Evolutionary conservation across 2,888 invertebrate species (phyloP).

Genomic region (Linnaemya tessellans): DNA sequence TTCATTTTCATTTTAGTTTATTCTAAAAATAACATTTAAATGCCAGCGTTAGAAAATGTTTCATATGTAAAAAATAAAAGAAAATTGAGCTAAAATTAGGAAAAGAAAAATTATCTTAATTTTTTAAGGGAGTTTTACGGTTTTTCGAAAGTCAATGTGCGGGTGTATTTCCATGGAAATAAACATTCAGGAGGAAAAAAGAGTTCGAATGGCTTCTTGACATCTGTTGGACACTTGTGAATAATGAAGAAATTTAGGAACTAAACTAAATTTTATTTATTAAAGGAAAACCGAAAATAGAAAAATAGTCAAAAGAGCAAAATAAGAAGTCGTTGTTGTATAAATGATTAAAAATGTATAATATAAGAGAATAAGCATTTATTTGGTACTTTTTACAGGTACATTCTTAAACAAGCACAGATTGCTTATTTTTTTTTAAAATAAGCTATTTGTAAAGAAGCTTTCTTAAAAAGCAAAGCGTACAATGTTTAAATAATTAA

Average conservation of each 20-base stretch:
- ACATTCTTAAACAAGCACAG: no score
- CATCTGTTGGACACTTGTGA: constrained; percentile 70
- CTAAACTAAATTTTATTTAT: constrained; percentile 38
- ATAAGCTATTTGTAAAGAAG: no score
- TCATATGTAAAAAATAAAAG: not conserved
- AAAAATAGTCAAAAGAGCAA: not conserved
- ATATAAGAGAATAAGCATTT: no score
- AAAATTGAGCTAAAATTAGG: constrained; percentile 58
- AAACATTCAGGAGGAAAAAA: constrained; percentile 31
- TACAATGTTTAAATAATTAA: no score
- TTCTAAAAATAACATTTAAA: constrained; percentile 36
- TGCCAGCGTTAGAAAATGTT: constrained; percentile 17
- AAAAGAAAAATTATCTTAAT: constrained; percentile 11
- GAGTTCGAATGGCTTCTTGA: constrained; percentile 38
- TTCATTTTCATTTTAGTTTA: not conserved
- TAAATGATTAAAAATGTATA: not conserved
- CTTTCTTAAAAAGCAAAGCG: no score
- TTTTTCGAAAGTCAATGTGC: constrained; percentile 6
- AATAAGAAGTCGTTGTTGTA: not conserved
- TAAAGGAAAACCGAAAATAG: not conserved
- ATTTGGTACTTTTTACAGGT: no score
- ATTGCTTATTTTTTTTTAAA: no score
- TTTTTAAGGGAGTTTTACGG: constrained; percentile 48
- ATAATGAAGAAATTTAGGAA: constrained; percentile 45
- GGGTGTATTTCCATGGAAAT: constrained; percentile 45